phyloP scores from a whole-genome alignment of 1,140 invertebrate genomes.

The Periplaneta americana region DNA sequence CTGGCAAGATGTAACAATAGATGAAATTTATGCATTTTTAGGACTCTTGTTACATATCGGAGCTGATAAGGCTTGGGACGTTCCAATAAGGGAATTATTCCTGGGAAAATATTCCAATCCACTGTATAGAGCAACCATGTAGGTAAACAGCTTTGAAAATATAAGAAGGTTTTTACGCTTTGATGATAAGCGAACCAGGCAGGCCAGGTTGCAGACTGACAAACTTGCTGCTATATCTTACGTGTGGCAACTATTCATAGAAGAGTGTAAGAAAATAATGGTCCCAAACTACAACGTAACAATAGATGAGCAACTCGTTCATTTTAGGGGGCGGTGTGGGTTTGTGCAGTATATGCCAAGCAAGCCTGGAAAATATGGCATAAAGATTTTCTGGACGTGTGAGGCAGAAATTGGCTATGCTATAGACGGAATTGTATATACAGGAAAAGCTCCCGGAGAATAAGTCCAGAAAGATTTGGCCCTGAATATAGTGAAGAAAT shows the following conservation, averaged over 20 bases:
- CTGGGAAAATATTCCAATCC: conserved; percentile 20
- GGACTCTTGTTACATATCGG: conserved; percentile 19
- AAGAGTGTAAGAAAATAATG: conserved; percentile 20
- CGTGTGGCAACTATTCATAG: conserved; percentile 10
- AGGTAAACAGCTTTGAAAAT: conserved; percentile 23
- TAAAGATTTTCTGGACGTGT: conserved; percentile 37
- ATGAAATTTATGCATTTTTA: conserved; percentile 22
- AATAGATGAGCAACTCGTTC: conserved; percentile 29
- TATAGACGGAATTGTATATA: conserved; percentile 25
- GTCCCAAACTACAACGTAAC: background rate
- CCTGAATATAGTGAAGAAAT: background rate
- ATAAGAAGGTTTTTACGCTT: conserved; percentile 30
- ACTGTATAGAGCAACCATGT: conserved; percentile 26
- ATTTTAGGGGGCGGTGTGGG: conserved; percentile 32
- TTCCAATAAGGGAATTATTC: conserved; percentile 21
- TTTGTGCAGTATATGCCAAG: conserved; percentile 38
- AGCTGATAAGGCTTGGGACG: conserved; percentile 21
- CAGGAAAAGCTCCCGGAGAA: conserved; percentile 23
- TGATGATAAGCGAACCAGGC: conserved; percentile 26
- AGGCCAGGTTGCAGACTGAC: conserved; percentile 21
- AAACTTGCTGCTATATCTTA: conserved; percentile 10
- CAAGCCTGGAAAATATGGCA: conserved; percentile 41
- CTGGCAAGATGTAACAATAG: conserved; percentile 14
- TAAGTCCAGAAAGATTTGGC: background rate
- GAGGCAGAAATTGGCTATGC: conserved; percentile 27